Evolutionary conservation across 2,888 invertebrate species (phyloP).

Genomic region (Scaptomyza polygonia): DNA sequence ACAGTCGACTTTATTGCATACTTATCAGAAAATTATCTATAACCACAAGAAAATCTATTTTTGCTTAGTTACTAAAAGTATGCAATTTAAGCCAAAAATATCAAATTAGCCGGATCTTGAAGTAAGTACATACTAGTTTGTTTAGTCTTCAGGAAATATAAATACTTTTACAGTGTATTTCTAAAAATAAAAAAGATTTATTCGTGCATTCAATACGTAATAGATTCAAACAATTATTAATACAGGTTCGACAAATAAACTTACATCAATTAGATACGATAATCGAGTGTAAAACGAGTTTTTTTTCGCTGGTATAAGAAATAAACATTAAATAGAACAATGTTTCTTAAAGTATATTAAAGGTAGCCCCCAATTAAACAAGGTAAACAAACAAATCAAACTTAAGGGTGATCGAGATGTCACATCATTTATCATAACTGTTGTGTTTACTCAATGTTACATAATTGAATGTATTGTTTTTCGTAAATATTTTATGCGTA

Average conservation of each 20-base stretch:
- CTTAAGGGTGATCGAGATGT: neutral
- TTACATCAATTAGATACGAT: conserved; percentile 2
- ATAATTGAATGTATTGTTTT: conserved; percentile 7
- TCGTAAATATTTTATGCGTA: conserved; percentile 1
- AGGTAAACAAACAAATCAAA: neutral
- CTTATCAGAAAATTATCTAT: neutral
- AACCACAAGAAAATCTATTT: neutral
- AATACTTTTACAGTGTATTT: neutral
- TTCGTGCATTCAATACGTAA: neutral
- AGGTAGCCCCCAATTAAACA: neutral
- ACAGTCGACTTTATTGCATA: neutral
- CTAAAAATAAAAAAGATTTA: neutral
- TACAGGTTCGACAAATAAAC: neutral
- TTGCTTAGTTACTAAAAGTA: neutral
- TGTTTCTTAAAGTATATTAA: neutral
- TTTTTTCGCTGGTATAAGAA: neutral
- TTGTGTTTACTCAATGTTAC: neutral
- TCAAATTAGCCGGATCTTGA: neutral
- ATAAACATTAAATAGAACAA: neutral
- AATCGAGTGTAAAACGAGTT: conserved; percentile 2
- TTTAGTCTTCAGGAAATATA: neutral
- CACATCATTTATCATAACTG: neutral
- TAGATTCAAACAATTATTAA: neutral
- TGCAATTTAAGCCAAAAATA: neutral
- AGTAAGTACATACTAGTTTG: neutral